phyloP scores from a whole-genome alignment of 1,140 invertebrate species.

The Ganaspis sp. region DNA sequence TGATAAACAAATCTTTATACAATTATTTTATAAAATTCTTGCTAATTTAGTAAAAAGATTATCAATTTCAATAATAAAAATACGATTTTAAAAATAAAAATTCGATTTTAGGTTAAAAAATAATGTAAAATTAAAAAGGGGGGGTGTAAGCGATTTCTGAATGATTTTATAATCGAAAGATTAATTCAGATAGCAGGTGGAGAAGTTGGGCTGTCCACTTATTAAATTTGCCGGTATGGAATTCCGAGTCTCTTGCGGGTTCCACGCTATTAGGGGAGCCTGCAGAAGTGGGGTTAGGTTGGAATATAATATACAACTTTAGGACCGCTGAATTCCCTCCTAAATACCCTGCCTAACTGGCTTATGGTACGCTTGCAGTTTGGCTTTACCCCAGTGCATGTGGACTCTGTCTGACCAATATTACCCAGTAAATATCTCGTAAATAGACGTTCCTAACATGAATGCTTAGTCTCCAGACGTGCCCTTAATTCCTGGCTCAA shows the following conservation, averaged over 20 bases:
- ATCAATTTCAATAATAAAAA: too few relatives aligned
- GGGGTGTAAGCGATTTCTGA: too few relatives aligned
- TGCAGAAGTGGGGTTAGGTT: conserved; percentile 27
- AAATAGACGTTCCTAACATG: conserved; percentile 61
- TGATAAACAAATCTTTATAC: too few relatives aligned
- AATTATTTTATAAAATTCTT: too few relatives aligned
- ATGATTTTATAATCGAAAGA: not conserved
- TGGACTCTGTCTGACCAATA: conserved; percentile 60
- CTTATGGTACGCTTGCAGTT: conserved; percentile 61
- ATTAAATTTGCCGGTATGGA: conserved; percentile 73
- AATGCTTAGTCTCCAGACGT: conserved; percentile 52
- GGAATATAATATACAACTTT: conserved; percentile 71
- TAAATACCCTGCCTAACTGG: conserved; percentile 73
- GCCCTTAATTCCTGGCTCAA: conserved; percentile 53
- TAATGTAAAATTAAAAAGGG: too few relatives aligned
- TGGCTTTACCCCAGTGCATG: conserved; percentile 47
- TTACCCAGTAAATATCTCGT: conserved; percentile 68
- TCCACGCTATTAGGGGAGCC: conserved; percentile 27
- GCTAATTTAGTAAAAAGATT: too few relatives aligned
- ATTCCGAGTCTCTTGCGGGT: conserved; percentile 59
- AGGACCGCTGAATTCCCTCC: conserved; percentile 65
- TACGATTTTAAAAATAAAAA: too few relatives aligned
- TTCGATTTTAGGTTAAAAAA: too few relatives aligned
- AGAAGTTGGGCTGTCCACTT: conserved; percentile 62
- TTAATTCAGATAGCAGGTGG: conserved; percentile 26